Evolutionary conservation across 2,888 invertebrate genomes (phyloP).

Genomic region (Agriopis marginaria): DNA sequence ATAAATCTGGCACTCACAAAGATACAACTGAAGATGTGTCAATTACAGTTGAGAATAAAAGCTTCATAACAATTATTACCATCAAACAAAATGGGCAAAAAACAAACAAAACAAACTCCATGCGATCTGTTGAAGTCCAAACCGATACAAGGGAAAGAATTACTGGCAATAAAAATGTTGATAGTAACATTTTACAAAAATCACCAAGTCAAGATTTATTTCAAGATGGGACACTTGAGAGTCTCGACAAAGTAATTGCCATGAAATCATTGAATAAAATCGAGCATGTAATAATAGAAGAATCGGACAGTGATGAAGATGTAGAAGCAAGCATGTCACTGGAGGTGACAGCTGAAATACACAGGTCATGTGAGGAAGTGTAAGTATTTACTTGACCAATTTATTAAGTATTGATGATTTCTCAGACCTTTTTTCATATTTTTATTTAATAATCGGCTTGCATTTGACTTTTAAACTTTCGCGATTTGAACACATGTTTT

Average conservation of each 20-base stretch:
- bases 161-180: slow-evolving; percentile 16
- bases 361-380: slow-evolving; percentile 62
- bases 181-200: neutral
- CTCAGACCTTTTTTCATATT: too few species aligned
- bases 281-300: slow-evolving; percentile 60
- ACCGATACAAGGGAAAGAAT: slow-evolving; percentile 52
- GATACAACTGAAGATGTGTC: slow-evolving; percentile 54
- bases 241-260: neutral
- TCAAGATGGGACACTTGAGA: slow-evolving; percentile 30
- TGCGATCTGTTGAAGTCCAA: slow-evolving; percentile 59
- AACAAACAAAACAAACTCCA: slow-evolving; percentile 38
- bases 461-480: too few species aligned
- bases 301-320: slow-evolving; percentile 70
- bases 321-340: slow-evolving; percentile 52
- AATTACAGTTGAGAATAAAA: slow-evolving; percentile 62
- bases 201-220: slow-evolving; percentile 53
- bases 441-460: too few species aligned
- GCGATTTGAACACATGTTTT: too few species aligned
- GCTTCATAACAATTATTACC: slow-evolving; percentile 59
- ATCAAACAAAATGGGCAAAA: slow-evolving; percentile 52
- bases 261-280: slow-evolving; percentile 24
- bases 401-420: too few species aligned
- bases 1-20: neutral
- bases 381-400: slow-evolving; percentile 54
- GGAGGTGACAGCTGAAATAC: slow-evolving; percentile 68